Conservation (phyloP, 2,113 vertebrate genomes). For the Vulpes vulpes region DNA sequence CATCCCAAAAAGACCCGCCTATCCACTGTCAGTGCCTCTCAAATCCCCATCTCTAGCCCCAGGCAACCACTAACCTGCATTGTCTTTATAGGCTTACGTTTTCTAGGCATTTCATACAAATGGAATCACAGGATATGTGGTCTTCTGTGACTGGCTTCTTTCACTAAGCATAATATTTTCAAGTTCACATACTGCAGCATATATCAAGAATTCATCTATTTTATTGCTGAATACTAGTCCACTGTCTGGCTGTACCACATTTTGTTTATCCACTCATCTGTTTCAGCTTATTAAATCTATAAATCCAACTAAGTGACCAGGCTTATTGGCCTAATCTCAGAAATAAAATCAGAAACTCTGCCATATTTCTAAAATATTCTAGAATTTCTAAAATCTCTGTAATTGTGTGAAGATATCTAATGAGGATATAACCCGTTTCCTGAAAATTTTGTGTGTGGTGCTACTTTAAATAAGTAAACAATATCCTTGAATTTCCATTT, state of each 20-base stretch:
- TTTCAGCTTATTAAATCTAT: conserved; percentile 51
- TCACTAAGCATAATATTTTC: background rate
- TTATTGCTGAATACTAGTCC: background rate
- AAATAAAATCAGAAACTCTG: conserved; percentile 34
- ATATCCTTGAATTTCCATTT: background rate
- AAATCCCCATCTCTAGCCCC: background rate
- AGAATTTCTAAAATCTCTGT: background rate
- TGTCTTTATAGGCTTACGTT: background rate
- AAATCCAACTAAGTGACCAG: conserved; percentile 15
- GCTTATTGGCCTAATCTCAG: background rate
- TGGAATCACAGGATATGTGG: background rate
- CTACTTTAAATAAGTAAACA: background rate
- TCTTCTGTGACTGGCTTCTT: background rate
- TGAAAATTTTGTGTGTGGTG: background rate
- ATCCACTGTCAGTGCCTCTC: background rate
- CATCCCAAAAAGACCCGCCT: background rate
- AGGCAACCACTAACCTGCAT: background rate
- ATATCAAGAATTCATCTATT: background rate
- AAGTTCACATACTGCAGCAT: background rate
- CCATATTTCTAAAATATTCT: background rate
- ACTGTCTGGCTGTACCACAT: fast-evolving
- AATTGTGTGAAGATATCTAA: conserved; percentile 22
- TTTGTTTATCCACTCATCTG: background rate
- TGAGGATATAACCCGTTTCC: background rate
- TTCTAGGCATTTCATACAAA: background rate